Percentiles rank a stretch among this genome's conserved stretches.
These are phyloP conservation scores for Temnothorax unifasciatus DNA, from an alignment of 2,888 invertebrate species.

Conservation along the genomic window DNA sequence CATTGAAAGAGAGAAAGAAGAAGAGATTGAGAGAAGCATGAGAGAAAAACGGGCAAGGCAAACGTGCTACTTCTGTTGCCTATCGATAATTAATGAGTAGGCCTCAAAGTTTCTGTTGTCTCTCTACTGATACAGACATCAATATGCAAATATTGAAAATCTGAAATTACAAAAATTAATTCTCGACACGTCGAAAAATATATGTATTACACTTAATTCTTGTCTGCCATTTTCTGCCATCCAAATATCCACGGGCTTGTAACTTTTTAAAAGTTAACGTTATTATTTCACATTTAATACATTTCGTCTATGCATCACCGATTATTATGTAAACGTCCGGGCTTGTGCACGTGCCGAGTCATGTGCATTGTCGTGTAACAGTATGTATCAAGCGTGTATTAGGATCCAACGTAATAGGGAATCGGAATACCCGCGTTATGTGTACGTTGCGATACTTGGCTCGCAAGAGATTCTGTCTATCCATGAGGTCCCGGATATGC, in stretches of 20 bases:
- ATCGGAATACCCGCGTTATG: constrained; percentile 64
- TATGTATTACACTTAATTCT: not conserved
- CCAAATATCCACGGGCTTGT: not conserved
- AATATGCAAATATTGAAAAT: constrained; percentile 10
- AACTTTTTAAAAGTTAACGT: not conserved
- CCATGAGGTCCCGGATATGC: constrained; percentile 67
- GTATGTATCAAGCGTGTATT: constrained; percentile 60
- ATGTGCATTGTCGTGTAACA: constrained; percentile 68
- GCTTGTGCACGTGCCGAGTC: constrained; percentile 65
- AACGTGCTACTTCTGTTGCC: constrained; percentile 49
- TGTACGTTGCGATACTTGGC: constrained; percentile 69
- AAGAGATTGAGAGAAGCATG: not conserved
- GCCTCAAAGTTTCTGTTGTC: constrained; percentile 20
- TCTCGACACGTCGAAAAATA: constrained; percentile 50
- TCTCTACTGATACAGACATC: not conserved
- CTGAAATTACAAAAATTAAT: constrained; percentile 43
- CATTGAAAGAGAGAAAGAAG: constrained; percentile 28
- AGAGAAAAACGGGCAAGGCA: constrained; percentile 2
- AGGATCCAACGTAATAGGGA: constrained; percentile 67
- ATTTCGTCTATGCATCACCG: constrained; percentile 49
- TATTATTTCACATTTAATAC: not conserved
- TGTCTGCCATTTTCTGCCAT: not conserved
- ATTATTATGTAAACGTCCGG: constrained; percentile 67
- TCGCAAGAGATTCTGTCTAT: constrained; percentile 59
- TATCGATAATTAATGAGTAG: constrained; percentile 30